Evolutionary conservation across 2,113 vertebrate species (phyloP), one percentile per base, ranked within the genome.

Genomic region (Phasianus colchicus): DNA sequence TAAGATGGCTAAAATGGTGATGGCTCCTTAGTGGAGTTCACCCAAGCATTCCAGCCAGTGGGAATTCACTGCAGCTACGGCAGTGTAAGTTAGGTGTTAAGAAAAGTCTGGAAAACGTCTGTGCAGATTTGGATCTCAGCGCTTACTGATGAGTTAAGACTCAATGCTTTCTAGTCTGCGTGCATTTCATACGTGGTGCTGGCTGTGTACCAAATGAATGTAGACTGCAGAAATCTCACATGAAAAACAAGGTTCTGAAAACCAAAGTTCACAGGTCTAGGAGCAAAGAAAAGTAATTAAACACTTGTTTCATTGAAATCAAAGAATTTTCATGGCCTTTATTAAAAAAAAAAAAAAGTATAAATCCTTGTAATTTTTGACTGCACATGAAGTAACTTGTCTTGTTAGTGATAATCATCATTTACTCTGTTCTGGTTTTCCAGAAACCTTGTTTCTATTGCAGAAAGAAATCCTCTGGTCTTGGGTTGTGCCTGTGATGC

Each of bases 401-500:
- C 55, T n/a, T 73, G 48, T 70, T 89, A 57, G 65, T 67, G 57
- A 47, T 30, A 70, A 36, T 80, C 45, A 20, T 64, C 11, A 14
- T 74, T 90, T 86, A 65, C 32, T 64, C 32, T 71, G 12, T 38
- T 43, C 65, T 90, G 52, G 42, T 88, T 94, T 88, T 93, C 83
- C 76, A 91, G 64, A 91, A 88, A 25, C 25, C 29, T 27, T 81
- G 43, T 83, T 95, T 64, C 4, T 24, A 18, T 24, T 75, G 76
- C 24, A 43, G 52, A 81, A 75, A 66, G 73, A 67, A 72, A n/a
- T 60, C 30, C 10, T 20, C 50, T 20, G 45, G 38, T 20, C 50
- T 22, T 45, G 45, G 45, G 34, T 88, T 4, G 0, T 22, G n/a
- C 30, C 52, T 40, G 45, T 48, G 54, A 43, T 14, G 4, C 75